Evolutionary conservation across 2,888 invertebrate genomes (phyloP), one percentile per base, ranked within the genome.

Genomic region (Caenorhabditis sinica): DNA sequence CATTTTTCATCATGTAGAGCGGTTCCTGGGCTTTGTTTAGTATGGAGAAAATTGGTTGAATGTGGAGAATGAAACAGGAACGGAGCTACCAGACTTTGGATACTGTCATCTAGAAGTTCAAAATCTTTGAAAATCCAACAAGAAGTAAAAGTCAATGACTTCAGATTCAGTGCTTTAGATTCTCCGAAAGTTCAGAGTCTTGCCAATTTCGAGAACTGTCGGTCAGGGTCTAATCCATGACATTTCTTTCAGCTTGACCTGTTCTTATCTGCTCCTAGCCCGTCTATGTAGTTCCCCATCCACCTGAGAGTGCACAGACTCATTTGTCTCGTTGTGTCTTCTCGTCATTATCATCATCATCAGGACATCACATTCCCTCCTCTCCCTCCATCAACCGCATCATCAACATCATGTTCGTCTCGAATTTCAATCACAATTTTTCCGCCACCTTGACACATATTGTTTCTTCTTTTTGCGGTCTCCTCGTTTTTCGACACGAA

Each of bases 341-440:
- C 65, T 36, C 68, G 58, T 74, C 51, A 73, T 73, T 51, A 61
- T 71, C 43, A 68, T 43, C 40, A 68, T 43, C 40, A 28, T 17
- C 28, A 56, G 40, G 36, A 25, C 56, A 73, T 11, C 40, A 36
- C 40, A 40, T 40, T 11, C 6, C 2, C 40, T n/a, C n/a, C n/a
- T n/a, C n/a, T n/a, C n/a, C n/a, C n/a, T n/a, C 20, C 17, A 68
- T 45, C 28, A 36, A 13, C 60, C 3, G 40, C 58, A 36, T 17
- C 61, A n/a, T 15, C 30, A 30, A 33, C 61, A 60, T 69, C 61
- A 77, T 69, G 77, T 77, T 77, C 77, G 77, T 69, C 77, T 77
- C 77, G 69, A 77, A 69, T 77, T 77, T 77, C 77, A 77, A 77
- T 77, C 77, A 77, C 58, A 53, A 45, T 40, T 69, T 56, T 69